Evolutionary conservation across 1,140 invertebrate species (phyloP).

Genomic region (Drosophila guanche): DNA sequence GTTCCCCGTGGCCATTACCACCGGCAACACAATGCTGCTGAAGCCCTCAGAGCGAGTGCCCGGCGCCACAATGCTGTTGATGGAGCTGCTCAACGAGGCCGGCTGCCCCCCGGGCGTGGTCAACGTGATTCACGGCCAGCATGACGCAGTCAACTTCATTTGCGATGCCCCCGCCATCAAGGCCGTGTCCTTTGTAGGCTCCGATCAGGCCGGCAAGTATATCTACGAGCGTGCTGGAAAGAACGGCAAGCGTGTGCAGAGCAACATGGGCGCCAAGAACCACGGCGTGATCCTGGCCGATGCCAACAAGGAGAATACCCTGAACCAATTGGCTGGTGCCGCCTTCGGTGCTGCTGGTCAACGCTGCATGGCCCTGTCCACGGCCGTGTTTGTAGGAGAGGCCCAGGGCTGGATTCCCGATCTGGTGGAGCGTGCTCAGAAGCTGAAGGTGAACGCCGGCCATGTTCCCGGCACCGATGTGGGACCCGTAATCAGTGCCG

Average conservation of each 20-base stretch:
- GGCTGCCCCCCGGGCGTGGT: conserved; percentile 92
- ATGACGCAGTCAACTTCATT: conserved; percentile 97
- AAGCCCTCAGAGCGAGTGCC: conserved; percentile 99
- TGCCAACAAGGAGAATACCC: conserved; percentile 98
- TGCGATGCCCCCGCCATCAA: conserved; percentile 98
- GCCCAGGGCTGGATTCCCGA: conserved; percentile 97
- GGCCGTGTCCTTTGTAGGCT: conserved; percentile 99
- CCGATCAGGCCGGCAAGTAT: conserved; percentile 97
- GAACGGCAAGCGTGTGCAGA: conserved; percentile 97
- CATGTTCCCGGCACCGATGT: conserved; percentile 96
- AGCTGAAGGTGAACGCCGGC: conserved; percentile 97
- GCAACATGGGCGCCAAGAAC: conserved; percentile 99
- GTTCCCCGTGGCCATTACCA: conserved; percentile 96
- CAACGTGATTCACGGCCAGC: conserved; percentile 95
- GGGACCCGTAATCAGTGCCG: conserved; percentile 97
- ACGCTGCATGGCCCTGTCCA: conserved; percentile 99
- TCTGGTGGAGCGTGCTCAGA: conserved; percentile 93
- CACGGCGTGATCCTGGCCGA: conserved; percentile 98
- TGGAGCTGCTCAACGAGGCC: conserved; percentile 85
- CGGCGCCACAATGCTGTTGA: conserved; percentile 97
- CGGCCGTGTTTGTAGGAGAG: conserved; percentile 98
- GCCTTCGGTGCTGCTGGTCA: conserved; percentile 98
- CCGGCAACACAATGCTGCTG: conserved; percentile 91
- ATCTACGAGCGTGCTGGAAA: conserved; percentile 96
- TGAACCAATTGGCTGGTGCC: conserved; percentile 97